These are phyloP conservation scores for Microtus montanus DNA, from an alignment of 2,113 vertebrate genomes.

Conservation along the genomic window DNA sequence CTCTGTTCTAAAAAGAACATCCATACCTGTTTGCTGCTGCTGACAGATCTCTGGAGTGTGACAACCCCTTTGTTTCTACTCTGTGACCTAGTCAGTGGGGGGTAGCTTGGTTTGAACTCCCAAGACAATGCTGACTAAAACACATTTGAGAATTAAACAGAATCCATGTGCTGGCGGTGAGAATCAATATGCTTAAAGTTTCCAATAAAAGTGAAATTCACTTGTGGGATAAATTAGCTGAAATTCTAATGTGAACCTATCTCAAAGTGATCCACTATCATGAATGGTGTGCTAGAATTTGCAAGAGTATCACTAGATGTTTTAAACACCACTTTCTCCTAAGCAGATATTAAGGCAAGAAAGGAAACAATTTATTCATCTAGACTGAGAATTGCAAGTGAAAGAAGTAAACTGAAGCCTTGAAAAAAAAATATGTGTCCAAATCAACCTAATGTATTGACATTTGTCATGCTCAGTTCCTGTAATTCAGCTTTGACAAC, in stretches of 20 bases:
- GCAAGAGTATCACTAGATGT: background rate
- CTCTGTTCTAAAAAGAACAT: background rate
- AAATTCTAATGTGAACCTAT: background rate
- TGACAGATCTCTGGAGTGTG: background rate
- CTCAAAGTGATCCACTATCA: background rate
- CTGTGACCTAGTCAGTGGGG: background rate
- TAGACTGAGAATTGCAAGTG: background rate
- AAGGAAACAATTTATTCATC: conserved; percentile 17
- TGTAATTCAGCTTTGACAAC: conserved; percentile 2
- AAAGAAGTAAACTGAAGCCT: background rate
- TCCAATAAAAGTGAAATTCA: background rate
- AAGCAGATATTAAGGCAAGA: background rate
- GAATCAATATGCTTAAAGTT: background rate
- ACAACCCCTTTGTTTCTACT: background rate
- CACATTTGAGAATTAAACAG: background rate
- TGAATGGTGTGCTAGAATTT: background rate
- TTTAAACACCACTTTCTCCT: conserved; percentile 3
- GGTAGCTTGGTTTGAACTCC: background rate
- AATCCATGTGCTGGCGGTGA: background rate
- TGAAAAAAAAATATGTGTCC: background rate
- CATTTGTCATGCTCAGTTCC: conserved; percentile 23
- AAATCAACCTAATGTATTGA: background rate
- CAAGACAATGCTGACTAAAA: background rate
- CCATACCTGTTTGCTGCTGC: background rate
- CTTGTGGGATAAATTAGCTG: background rate